phyloP scores from a whole-genome alignment of 2,888 invertebrate species.

The Clunio marinus region DNA sequence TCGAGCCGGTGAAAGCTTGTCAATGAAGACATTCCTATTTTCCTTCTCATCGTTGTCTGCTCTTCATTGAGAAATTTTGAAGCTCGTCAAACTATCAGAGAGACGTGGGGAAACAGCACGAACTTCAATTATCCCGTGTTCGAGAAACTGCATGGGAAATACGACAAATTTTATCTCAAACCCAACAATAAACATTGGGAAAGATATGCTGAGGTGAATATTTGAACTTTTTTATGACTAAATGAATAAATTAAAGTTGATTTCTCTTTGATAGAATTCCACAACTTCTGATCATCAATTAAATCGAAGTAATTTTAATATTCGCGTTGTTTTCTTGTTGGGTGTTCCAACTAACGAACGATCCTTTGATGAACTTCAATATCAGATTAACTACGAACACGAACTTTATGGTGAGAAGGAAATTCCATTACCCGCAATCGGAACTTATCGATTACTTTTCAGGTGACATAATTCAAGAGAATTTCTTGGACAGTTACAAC shows the following conservation, averaged over 20 bases:
- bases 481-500: constrained; percentile 78
- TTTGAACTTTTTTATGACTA: neutral
- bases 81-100: constrained; percentile 51
- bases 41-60: constrained; percentile 69
- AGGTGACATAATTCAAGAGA: constrained; percentile 77
- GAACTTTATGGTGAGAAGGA: constrained; percentile 22
- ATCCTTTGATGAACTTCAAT: too few species aligned
- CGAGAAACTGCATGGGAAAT: constrained; percentile 45
- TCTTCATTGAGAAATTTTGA: constrained; percentile 67
- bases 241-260: neutral
- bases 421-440: neutral
- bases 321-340: constrained; percentile 24
- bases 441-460: neutral
- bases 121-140: constrained; percentile 50
- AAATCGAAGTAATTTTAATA: neutral
- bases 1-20: constrained; percentile 60
- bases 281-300: constrained; percentile 3
- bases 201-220: constrained; percentile 27
- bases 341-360: neutral
- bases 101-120: constrained; percentile 50
- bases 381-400: constrained; percentile 29
- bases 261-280: neutral
- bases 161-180: constrained; percentile 45
- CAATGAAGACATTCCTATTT: constrained; percentile 47
- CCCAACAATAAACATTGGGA: constrained; percentile 21